Evolutionary conservation across 2,888 invertebrate species (phyloP), one percentile per base, ranked within the genome.

Genomic region (Conchocele bisecta): DNA sequence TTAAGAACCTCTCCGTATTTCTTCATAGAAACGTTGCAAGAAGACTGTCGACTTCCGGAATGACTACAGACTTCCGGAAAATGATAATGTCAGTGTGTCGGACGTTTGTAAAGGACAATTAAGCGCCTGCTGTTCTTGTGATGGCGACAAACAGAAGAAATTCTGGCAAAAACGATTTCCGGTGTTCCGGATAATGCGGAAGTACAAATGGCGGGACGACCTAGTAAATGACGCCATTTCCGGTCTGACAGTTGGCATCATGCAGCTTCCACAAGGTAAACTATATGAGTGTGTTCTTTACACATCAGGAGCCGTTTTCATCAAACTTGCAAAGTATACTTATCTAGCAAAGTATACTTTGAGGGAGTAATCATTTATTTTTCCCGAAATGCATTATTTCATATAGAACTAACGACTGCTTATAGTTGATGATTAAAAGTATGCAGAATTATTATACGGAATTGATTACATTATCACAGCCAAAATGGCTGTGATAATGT

Each of bases 221-320:
- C 92, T 97, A 24, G 83, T 95, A 0, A 93, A 94, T 17, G 97
- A 98, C 92, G 83, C 96, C 46, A 93, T 96, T 2, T 94, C 96
- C 0, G 98, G 97, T 0, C 93, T 96, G 37, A 97, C 97, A 0
- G 96, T 97, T 0, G 97, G 90, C 9, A 87, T 91, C 17, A 91
- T 90, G 90, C 90, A 91, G 70, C 86, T 91, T 15, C 91, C 91
- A 15, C 91, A 91, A 82, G 92, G 92, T 90, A 60, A 64, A 79
- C 5, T 22, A 42, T 42, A n/a, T n/a, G n/a, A n/a, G n/a, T n/a
- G n/a, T n/a, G n/a, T n/a, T n/a, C n/a, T n/a, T n/a, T n/a, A n/a
- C n/a, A n/a, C n/a, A n/a, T n/a, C n/a, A n/a, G n/a, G n/a, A n/a
- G n/a, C n/a, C n/a, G n/a, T n/a, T n/a, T n/a, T n/a, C n/a, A n/a